These are phyloP conservation scores for Sisor rabdophorus DNA, from an alignment of 2,113 vertebrate genomes.

Conservation along the genomic window DNA sequence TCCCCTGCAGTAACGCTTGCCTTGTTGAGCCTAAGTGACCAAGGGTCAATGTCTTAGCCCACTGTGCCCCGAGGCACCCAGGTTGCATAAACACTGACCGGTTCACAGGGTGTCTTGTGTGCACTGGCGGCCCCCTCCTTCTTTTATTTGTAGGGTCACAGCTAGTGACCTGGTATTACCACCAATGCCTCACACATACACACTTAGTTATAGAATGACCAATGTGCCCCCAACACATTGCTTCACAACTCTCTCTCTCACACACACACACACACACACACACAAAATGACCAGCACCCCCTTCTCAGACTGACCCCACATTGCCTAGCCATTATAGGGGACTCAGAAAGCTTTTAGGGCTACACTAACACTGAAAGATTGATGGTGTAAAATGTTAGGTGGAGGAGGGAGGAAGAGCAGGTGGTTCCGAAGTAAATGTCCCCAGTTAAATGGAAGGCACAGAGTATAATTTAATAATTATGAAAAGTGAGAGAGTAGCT, in stretches of 20 bases:
- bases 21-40: slow-evolving; percentile 38
- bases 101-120: slow-evolving; percentile 38
- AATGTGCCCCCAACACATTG: slow-evolving; percentile 56
- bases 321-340: slow-evolving; percentile 75
- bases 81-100: slow-evolving; percentile 41
- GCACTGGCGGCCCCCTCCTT: slow-evolving; percentile 28
- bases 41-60: slow-evolving; percentile 48
- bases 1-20: slow-evolving; percentile 16
- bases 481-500: slow-evolving; percentile 74
- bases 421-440: slow-evolving; percentile 78
- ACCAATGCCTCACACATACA: slow-evolving; percentile 44
- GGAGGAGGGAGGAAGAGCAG: slow-evolving; percentile 67
- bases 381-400: slow-evolving; percentile 71
- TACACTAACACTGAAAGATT: slow-evolving; percentile 75
- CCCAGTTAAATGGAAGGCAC: slow-evolving; percentile 73
- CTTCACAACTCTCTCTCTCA: slow-evolving; percentile 52
- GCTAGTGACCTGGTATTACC: slow-evolving; percentile 51
- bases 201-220: slow-evolving; percentile 58
- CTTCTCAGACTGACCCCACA: slow-evolving; percentile 67
- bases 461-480: slow-evolving; percentile 79
- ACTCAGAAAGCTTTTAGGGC: slow-evolving; percentile 81
- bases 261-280: slow-evolving; percentile 40
- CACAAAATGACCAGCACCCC: slow-evolving; percentile 58
- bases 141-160: slow-evolving; percentile 54
- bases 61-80: slow-evolving; percentile 46